Base-by-base conservation (phyloP, 2,888 invertebrate genomes). In the Sinhomidia bicolor region DNA sequence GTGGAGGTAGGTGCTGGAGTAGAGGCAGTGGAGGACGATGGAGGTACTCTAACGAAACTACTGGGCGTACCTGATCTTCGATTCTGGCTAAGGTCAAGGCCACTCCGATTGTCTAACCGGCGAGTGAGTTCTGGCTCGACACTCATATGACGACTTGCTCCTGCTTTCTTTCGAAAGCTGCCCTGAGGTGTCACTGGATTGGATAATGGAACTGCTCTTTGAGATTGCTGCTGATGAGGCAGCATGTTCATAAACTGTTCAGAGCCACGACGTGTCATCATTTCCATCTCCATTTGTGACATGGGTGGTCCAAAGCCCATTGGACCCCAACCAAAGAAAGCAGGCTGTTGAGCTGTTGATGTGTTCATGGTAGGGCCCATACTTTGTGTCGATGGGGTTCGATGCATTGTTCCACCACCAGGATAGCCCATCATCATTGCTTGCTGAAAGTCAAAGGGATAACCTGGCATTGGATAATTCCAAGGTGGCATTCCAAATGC, bases 171-270 rank as follows among this genome's bases (percentile, higher is more conserved):
- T 26, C 91, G 23, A 32, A 91, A 91, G 78, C 91, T 91, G n/a
- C 91, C 91, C 44, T 91, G 91, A 2, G 91, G 91, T 5, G 91
- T 91, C 12, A 91, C 91, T 54, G 91, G 91, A 44, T 90, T 88
- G 2, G 91, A 91, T 14, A 90, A 89, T n/a, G 90, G 90, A n/a
- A 91, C 90, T 14, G 85, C 89, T 6, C 89, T 78, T 44, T 88
- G 89, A 12, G 78, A 36, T 1, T 14, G 26, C 17, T 36, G 79
- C 17, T 85, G 81, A n/a, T 32, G 78, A 17, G 80, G 86, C 4
- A 80, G 44, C 20, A 26, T 1, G n/a, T 80, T 79, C 84, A 84
- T 87, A 10, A 88, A 82, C 10, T 89, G 89, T 51, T 91, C 91
- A n/a, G 90, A 90, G 10, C 91, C 91, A 36, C 90, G 84, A 20